A percentile compares a stretch with the other conserved stretches of the same genome.
Conservation (phyloP, 2,113 vertebrate genomes). For the Psophia crepitans region DNA sequence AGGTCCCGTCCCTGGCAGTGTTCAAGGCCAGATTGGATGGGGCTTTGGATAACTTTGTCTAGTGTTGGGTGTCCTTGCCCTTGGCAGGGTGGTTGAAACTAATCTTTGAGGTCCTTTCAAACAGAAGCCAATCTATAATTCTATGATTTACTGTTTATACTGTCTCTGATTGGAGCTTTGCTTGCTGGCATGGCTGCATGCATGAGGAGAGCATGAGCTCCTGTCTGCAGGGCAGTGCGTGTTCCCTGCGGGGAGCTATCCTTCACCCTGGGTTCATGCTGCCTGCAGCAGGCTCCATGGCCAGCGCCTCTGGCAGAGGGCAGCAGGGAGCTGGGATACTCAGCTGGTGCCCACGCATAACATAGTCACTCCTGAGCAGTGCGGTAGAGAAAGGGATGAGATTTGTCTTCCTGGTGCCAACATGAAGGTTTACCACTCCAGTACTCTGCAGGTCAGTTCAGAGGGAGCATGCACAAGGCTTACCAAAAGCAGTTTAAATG, state of each 20-base stretch:
- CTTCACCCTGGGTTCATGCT: neutral
- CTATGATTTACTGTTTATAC: neutral
- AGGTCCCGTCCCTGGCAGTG: too few species aligned
- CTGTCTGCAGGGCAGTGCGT: neutral
- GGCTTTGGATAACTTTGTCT: too few species aligned
- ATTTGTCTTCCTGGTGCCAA: neutral
- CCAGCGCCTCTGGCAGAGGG: neutral
- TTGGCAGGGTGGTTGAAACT: too few species aligned
- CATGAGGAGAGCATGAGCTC: neutral
- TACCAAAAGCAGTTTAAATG: neutral
- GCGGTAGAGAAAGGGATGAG: neutral
- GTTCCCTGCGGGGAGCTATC: neutral
- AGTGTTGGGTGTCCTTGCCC: too few species aligned
- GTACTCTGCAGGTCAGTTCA: accelerated
- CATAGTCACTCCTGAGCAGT: neutral
- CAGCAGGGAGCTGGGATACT: neutral
- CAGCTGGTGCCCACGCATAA: neutral
- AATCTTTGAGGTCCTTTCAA: too few species aligned
- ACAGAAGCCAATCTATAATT: too few species aligned
- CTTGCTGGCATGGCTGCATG: neutral
- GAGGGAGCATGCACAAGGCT: neutral
- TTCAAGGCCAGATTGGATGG: too few species aligned
- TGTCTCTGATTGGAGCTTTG: neutral
- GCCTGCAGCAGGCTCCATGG: neutral
- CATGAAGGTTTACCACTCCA: neutral